A percentile compares a stretch with the other conserved stretches of the same genome.
Conservation (phyloP, 2,888 invertebrate genomes). For the Drosophila lacicola region DNA sequence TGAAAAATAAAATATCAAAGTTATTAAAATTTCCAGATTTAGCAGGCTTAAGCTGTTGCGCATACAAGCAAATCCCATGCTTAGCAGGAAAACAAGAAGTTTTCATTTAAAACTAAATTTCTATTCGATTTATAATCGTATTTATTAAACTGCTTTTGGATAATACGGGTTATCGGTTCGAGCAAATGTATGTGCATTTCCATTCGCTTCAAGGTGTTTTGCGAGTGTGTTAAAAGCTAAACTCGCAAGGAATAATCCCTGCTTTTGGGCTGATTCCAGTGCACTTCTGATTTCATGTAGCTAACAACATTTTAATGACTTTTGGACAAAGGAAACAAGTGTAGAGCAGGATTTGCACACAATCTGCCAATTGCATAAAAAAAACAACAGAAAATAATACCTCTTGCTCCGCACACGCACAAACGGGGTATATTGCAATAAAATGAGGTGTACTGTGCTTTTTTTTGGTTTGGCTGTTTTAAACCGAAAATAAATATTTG, state of each 20-base stretch:
- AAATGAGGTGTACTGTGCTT: constrained; percentile 4
- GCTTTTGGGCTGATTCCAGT: neutral
- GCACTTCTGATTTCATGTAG: constrained; percentile 10
- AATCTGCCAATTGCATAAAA: constrained; percentile 6
- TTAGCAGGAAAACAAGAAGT: no score
- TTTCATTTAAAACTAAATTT: no score
- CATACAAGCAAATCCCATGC: no score
- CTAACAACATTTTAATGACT: constrained; percentile 31
- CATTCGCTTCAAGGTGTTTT: no score
- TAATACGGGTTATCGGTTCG: no score
- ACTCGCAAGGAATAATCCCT: constrained; percentile 2
- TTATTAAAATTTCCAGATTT: no score
- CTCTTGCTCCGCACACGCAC: neutral
- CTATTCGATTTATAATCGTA: no score
- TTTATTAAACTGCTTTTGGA: no score
- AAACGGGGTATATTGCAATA: neutral
- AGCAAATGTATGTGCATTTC: no score
- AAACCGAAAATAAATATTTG: constrained; percentile 22
- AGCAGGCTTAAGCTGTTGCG: no score
- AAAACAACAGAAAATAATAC: constrained; percentile 6
- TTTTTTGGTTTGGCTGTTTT: constrained; percentile 14
- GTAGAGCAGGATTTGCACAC: constrained; percentile 2
- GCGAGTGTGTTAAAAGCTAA: neutral
- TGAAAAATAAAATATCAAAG: no score
- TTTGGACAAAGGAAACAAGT: constrained; percentile 14